Percentiles rank a stretch among this genome's conserved stretches.
These are phyloP conservation scores for Cepaea nemoralis DNA, from an alignment of 1,140 invertebrate genomes.

Conservation along the genomic window DNA sequence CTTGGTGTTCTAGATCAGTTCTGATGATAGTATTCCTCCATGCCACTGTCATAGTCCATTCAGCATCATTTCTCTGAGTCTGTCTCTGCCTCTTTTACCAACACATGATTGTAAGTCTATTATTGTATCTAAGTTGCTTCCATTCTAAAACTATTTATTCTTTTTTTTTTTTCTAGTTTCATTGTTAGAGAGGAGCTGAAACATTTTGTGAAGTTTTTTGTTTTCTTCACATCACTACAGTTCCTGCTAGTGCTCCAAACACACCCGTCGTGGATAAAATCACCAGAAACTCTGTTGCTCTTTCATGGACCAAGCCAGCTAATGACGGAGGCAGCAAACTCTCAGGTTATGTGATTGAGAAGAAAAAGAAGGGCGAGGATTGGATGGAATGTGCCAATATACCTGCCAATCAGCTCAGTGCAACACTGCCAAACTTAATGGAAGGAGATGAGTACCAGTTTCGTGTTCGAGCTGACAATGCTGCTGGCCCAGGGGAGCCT, in stretches of 20 bases:
- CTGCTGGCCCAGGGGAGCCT: slow-evolving; percentile 91
- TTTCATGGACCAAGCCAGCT: slow-evolving; percentile 93
- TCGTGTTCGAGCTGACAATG: slow-evolving; percentile 94
- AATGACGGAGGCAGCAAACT: slow-evolving; percentile 95
- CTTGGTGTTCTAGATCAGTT: too few relatives aligned
- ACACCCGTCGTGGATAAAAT: slow-evolving; percentile 94
- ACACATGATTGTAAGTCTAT: too few relatives aligned
- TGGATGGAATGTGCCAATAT: slow-evolving; percentile 95
- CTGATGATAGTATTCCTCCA: too few relatives aligned
- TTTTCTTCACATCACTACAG: slow-evolving; percentile 69
- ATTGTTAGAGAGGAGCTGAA: too few relatives aligned
- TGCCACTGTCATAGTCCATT: too few relatives aligned
- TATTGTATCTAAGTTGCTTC: too few relatives aligned
- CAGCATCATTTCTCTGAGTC: too few relatives aligned
- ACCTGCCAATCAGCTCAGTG: slow-evolving; percentile 75
- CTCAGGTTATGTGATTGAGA: slow-evolving; percentile 93
- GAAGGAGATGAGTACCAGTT: slow-evolving; percentile 97
- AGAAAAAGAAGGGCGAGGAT: slow-evolving; percentile 83
- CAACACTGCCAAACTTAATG: slow-evolving; percentile 84
- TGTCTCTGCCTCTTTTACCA: too few relatives aligned
- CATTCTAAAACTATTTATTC: too few relatives aligned
- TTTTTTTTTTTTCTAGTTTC: too few relatives aligned
- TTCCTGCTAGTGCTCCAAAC: slow-evolving; percentile 91
- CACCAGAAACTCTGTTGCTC: slow-evolving; percentile 92
- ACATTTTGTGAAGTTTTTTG: too few relatives aligned